Evolutionary conservation across 64 coral and sea anemone species (phyloP).

Genomic region (Platygyra sinensis): DNA sequence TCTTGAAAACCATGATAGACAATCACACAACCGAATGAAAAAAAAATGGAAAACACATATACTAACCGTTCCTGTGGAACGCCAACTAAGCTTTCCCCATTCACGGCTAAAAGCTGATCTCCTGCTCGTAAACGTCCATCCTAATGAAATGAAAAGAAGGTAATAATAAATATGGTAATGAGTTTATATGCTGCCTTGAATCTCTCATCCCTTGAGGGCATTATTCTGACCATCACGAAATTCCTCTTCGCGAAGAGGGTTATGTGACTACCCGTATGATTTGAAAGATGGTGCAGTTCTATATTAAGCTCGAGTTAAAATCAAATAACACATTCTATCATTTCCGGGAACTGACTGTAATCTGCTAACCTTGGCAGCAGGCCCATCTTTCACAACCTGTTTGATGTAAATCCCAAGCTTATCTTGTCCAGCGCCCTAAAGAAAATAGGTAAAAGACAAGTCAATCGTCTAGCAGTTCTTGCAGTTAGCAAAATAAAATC

Average conservation of each 20-base stretch:
- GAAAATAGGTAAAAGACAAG: neutral
- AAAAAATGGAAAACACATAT: neutral
- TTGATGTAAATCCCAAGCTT: slow-evolving; percentile 98
- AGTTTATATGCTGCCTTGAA: too few species aligned
- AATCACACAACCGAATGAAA: too few species aligned
- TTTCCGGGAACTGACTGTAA: too few species aligned
- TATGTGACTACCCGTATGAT: too few species aligned
- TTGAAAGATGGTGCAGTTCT: too few species aligned
- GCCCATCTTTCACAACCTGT: slow-evolving; percentile 92
- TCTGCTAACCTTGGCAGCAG: slow-evolving; percentile 71
- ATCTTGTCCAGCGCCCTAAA: slow-evolving; percentile 77
- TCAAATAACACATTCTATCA: too few species aligned
- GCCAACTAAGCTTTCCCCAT: slow-evolving; percentile 92
- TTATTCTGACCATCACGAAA: too few species aligned
- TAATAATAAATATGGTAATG: neutral
- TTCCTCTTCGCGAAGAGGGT: too few species aligned
- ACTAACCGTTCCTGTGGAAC: slow-evolving; percentile 91
- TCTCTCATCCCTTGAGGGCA: too few species aligned
- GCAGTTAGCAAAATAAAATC: too few species aligned
- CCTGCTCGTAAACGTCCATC: slow-evolving; percentile 94
- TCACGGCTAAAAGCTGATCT: slow-evolving; percentile 87
- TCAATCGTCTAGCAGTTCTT: neutral
- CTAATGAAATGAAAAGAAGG: slow-evolving; percentile 15
- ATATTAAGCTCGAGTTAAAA: too few species aligned
- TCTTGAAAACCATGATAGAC: too few species aligned